phyloP scores from a whole-genome alignment of 1,140 invertebrate genomes.

The Asbolus verrucosus region DNA sequence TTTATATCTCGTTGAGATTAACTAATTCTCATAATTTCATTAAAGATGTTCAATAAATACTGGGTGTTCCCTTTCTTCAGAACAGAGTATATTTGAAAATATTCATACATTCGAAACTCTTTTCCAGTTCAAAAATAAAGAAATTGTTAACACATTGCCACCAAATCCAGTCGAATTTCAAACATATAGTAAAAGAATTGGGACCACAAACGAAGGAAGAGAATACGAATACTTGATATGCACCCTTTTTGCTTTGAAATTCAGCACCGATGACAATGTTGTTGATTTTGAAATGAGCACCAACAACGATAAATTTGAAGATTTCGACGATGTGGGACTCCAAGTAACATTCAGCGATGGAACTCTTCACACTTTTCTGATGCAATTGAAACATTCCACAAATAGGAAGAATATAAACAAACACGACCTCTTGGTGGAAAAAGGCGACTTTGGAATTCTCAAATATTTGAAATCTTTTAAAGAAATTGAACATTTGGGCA shows the following conservation, averaged over 20 bases:
- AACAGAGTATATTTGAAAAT: no score
- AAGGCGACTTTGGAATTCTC: neutral
- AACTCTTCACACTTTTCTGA: neutral
- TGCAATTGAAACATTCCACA: neutral
- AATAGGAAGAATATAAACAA: neutral
- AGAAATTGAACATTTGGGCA: neutral
- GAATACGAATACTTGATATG: neutral
- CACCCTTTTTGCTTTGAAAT: neutral
- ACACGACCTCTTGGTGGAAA: neutral
- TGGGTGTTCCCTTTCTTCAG: no score
- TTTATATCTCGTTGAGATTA: no score
- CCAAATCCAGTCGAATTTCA: neutral
- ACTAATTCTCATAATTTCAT: no score
- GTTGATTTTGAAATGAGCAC: neutral
- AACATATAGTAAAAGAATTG: neutral
- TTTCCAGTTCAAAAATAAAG: no score
- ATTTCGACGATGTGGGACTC: neutral
- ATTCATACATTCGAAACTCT: no score
- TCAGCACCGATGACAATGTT: neutral
- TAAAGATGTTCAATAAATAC: no score
- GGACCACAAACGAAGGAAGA: neutral
- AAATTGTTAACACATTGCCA: neutral
- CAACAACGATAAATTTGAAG: neutral
- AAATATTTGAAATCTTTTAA: neutral
- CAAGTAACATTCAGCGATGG: neutral